Conservation (phyloP, 2,888 invertebrate genomes). For the Alsophila aescularia region DNA sequence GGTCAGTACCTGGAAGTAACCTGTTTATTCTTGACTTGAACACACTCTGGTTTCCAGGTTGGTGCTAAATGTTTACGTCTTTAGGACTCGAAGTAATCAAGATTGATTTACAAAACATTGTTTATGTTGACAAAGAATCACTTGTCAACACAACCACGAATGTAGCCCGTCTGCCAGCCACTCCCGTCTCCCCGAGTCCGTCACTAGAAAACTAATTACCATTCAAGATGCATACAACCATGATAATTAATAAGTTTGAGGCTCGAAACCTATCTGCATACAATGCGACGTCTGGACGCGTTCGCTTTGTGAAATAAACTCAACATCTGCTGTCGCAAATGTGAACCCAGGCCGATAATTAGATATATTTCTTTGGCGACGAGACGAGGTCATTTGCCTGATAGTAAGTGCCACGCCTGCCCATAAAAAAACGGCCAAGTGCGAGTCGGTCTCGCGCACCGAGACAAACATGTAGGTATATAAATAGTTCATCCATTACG, state of each 20-base stretch:
- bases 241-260: slow-evolving; percentile 83
- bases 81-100: no score
- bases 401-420: no score
- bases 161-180: slow-evolving; percentile 8
- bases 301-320: slow-evolving; percentile 58
- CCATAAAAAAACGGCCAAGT: no score
- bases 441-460: no score
- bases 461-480: no score
- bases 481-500: no score
- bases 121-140: not conserved
- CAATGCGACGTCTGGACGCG: slow-evolving; percentile 67
- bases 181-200: slow-evolving; percentile 43
- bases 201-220: slow-evolving; percentile 63
- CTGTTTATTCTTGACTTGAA: no score
- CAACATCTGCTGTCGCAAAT: slow-evolving; percentile 21
- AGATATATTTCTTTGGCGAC: no score
- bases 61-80: not conserved
- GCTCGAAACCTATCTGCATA: slow-evolving; percentile 70
- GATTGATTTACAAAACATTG: not conserved
- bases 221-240: slow-evolving; percentile 66
- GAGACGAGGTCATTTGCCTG: no score
- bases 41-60: not conserved
- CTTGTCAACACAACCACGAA: not conserved
- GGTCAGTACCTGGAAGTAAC: no score
- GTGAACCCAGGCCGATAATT: not conserved